These are phyloP conservation scores for Melinaea marsaeus DNA, from an alignment of 2,888 invertebrate species.

Conservation along the genomic window DNA sequence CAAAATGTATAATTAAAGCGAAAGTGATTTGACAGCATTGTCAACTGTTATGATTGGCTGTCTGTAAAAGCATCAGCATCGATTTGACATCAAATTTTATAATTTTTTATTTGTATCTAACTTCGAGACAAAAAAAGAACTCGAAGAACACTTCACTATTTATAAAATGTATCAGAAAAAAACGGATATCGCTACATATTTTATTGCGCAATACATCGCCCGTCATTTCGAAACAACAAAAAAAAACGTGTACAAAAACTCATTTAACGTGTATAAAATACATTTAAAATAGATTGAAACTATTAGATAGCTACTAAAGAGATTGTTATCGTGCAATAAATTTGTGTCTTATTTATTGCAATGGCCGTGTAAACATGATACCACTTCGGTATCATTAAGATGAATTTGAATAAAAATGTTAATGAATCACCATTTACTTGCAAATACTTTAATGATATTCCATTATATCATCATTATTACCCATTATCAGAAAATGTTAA, in stretches of 20 bases:
- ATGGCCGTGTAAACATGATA: conserved; percentile 20
- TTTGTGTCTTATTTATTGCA: conserved; percentile 20
- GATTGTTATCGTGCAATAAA: conserved; percentile 12
- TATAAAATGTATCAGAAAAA: too few relatives aligned
- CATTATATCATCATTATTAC: conserved; percentile 21
- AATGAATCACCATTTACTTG: conserved; percentile 4
- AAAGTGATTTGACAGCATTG: too few relatives aligned
- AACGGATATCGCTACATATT: neutral
- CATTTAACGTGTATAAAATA: neutral
- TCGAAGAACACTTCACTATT: too few relatives aligned
- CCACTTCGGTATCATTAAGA: conserved; percentile 8
- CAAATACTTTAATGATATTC: conserved; percentile 10
- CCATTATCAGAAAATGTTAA: conserved; percentile 27
- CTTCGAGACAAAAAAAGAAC: too few relatives aligned
- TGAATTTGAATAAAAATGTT: conserved; percentile 7
- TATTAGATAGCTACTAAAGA: conserved; percentile 1
- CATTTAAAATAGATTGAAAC: conserved; percentile 1
- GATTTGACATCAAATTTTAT: too few relatives aligned
- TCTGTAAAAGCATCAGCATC: too few relatives aligned
- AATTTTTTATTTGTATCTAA: too few relatives aligned
- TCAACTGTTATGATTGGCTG: too few relatives aligned
- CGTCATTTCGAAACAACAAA: neutral
- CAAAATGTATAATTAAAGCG: too few relatives aligned
- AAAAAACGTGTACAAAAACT: neutral
- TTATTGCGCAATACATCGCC: neutral